Percentiles rank a stretch among this genome's conserved stretches.
phyloP scores from a whole-genome alignment of 2,888 invertebrate genomes.

The Eulithis testata region DNA sequence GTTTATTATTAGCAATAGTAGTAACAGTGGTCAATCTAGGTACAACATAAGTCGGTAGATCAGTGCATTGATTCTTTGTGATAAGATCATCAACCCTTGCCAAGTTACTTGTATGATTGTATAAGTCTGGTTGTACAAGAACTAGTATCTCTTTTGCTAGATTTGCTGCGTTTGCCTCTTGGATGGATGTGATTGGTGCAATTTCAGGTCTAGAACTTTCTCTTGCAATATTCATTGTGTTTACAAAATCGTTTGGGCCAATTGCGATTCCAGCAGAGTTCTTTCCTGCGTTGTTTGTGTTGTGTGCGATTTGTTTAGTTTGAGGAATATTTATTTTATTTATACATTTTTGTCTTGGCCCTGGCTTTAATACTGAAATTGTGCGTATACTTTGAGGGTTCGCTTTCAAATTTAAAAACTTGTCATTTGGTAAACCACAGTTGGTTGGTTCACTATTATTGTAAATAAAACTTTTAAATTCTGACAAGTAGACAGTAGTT shows the following conservation, averaged over 20 bases:
- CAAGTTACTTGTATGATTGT: background rate
- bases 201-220: too few relatives aligned
- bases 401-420: background rate
- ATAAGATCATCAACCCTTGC: background rate
- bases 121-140: constrained; percentile 9
- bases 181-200: background rate
- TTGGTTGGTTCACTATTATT: background rate
- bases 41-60: too few relatives aligned
- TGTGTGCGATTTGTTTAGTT: too few relatives aligned
- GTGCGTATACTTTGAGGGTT: background rate
- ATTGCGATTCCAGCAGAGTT: too few relatives aligned
- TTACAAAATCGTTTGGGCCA: too few relatives aligned
- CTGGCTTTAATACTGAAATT: too few relatives aligned
- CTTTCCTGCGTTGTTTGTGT: too few relatives aligned
- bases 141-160: constrained; percentile 16
- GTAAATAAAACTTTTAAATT: constrained; percentile 6
- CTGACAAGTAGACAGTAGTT: background rate
- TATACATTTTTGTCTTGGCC: too few relatives aligned
- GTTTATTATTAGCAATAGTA: background rate
- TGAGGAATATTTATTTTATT: too few relatives aligned
- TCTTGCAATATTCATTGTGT: too few relatives aligned
- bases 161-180: constrained; percentile 1
- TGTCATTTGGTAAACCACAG: background rate
- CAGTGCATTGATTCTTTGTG: background rate
- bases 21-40: background rate